Conservation (phyloP, 2,797 vertebrate species). For the Australoheros facetus region DNA sequence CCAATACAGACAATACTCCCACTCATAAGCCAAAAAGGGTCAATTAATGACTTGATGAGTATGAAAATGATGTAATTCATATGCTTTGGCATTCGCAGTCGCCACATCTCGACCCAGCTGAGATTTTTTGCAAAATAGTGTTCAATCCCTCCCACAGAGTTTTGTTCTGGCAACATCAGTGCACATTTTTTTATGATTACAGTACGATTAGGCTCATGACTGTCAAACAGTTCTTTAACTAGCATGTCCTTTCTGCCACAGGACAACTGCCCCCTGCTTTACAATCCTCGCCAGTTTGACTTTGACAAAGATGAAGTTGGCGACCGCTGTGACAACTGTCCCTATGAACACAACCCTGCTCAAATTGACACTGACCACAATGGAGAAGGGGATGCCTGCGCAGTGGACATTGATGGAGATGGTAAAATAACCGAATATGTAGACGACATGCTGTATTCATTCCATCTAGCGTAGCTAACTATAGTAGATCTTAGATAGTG, state of each 20-base stretch:
- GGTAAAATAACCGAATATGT: slow-evolving; percentile 77
- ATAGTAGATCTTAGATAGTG: too few relatives aligned
- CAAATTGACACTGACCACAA: slow-evolving; percentile 97
- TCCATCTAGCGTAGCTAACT: neutral
- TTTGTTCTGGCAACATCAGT: too few relatives aligned
- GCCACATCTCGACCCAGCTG: neutral
- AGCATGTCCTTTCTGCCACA: slow-evolving; percentile 49
- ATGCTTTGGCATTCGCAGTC: neutral
- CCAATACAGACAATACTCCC: too few relatives aligned
- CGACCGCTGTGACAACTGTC: slow-evolving; percentile 97
- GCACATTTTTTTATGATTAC: neutral
- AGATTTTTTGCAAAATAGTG: neutral
- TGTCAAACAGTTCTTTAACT: neutral
- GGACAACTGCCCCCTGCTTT: slow-evolving; percentile 98
- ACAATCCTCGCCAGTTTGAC: slow-evolving; percentile 95
- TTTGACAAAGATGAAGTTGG: slow-evolving; percentile 98
- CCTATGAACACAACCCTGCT: slow-evolving; percentile 94
- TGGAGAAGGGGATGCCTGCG: slow-evolving; percentile 94
- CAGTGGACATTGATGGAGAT: slow-evolving; percentile 98
- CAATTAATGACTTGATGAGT: neutral
- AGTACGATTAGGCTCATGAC: neutral
- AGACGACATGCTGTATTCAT: neutral
- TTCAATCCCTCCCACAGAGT: too few relatives aligned
- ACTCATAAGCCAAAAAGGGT: neutral
- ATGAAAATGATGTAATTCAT: neutral